phyloP scores from a whole-genome alignment of 2,113 vertebrate genomes.

The Malaclemys terrapin region DNA sequence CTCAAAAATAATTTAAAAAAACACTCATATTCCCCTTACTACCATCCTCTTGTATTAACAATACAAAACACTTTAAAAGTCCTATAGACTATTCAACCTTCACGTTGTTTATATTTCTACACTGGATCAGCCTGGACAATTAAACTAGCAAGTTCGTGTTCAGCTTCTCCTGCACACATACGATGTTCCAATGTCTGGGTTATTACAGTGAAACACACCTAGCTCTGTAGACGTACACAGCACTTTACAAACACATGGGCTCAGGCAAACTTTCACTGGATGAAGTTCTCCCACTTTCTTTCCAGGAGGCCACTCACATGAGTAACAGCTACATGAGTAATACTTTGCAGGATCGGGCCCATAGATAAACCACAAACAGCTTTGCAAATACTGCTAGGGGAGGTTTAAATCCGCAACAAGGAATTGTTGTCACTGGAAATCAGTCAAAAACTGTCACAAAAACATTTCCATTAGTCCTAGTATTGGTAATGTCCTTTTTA shows the following conservation, averaged over 20 bases:
- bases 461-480: not conserved
- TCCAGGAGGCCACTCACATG: not conserved
- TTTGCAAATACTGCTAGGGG: not conserved
- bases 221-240: not conserved
- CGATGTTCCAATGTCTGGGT: not conserved
- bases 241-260: not conserved
- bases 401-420: not conserved
- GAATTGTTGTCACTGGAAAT: not conserved
- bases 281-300: not conserved
- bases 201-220: fast-evolving
- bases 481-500: not conserved
- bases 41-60: not conserved
- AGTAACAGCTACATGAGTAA: not conserved
- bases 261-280: not conserved
- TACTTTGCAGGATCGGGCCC: not conserved
- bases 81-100: not conserved
- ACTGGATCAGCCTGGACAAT: not conserved
- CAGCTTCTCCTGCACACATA: not conserved
- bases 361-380: not conserved
- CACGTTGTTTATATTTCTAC: no score
- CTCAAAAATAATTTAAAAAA: not conserved
- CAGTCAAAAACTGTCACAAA: not conserved
- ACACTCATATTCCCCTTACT: not conserved
- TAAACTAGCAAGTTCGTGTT: not conserved
- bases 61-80: not conserved